Evolutionary conservation across 2,888 invertebrate genomes (phyloP), one percentile per base, ranked within the genome.

Genomic region (Acrocyrtus sp.): DNA sequence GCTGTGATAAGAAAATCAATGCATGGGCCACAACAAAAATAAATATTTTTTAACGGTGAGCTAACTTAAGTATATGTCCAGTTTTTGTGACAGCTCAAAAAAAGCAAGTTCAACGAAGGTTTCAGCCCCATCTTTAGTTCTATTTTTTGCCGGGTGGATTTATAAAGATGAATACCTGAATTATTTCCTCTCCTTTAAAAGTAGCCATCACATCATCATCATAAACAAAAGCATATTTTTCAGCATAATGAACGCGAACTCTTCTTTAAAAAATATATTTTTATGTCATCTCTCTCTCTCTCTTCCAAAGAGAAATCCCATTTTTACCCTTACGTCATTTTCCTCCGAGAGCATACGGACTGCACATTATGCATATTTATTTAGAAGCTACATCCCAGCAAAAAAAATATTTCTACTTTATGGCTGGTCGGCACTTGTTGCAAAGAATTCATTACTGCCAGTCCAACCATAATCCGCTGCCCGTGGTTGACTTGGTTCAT

Each of bases 401-500:
- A n/a, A n/a, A n/a, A n/a, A n/a, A n/a, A n/a, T n/a, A n/a, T n/a
- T n/a, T n/a, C n/a, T n/a, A n/a, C n/a, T n/a, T n/a, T n/a, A n/a
- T n/a, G n/a, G n/a, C n/a, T n/a, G n/a, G n/a, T n/a, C n/a, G n/a
- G n/a, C n/a, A n/a, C n/a, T n/a, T n/a, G n/a, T n/a, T n/a, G n/a
- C n/a, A n/a, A n/a, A n/a, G n/a, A n/a, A n/a, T n/a, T n/a, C n/a
- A n/a, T n/a, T n/a, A n/a, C n/a, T n/a, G n/a, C n/a, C n/a, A n/a
- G n/a, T n/a, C n/a, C n/a, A 34, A 34, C 12, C 34, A 5, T 34
- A 34, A 8, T 34, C 34, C 34, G 5, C 34, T 34, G 12, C 12
- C 34, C 34, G 50, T 70, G 70, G 63, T 51, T 70, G 51, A 65
- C 53, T 63, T 57, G 65, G 39, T 72, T 72, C 72, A 72, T 72